Evolutionary conservation across 2,888 invertebrate species (phyloP).

Genomic region (Autographa pulchrina): DNA sequence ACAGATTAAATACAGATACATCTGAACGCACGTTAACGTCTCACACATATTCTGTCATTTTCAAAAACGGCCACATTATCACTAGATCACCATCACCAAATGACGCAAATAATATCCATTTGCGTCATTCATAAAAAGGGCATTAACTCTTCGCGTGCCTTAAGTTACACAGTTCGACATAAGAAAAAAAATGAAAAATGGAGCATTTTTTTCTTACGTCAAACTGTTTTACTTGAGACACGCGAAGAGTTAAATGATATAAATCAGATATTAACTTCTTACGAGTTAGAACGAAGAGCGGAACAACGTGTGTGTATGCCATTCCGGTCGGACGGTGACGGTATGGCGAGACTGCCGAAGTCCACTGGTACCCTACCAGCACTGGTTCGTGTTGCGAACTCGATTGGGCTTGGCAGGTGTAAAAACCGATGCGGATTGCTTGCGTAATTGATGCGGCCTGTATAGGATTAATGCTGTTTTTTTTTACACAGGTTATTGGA

Average conservation of each 20-base stretch:
- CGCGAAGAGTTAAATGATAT: too few species aligned
- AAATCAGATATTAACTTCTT: conserved; percentile 64
- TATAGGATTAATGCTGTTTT: too few species aligned
- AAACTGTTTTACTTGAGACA: too few species aligned
- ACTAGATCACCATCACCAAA: conserved; percentile 6
- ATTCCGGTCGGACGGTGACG: conserved; percentile 70
- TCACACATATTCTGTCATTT: conserved; percentile 6
- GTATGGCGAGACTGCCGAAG: conserved; percentile 55
- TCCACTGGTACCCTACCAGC: conserved; percentile 29
- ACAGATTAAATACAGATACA: conserved; percentile 14
- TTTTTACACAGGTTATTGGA: neutral
- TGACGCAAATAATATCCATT: neutral
- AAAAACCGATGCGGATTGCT: conserved; percentile 27
- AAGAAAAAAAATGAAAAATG: too few species aligned
- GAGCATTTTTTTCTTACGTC: too few species aligned
- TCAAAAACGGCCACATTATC: conserved; percentile 20
- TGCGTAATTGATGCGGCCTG: conserved; percentile 10
- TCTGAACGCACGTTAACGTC: neutral
- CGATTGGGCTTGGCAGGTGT: conserved; percentile 43
- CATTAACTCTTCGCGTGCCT: too few species aligned
- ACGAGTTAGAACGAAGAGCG: conserved; percentile 84
- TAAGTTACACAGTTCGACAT: too few species aligned
- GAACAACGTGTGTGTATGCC: conserved; percentile 68
- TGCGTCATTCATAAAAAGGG: conserved; percentile 9
- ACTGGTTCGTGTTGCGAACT: conserved; percentile 37